Percentiles rank a stretch among this genome's conserved stretches.
These are phyloP conservation scores for Pelodiscus sinensis DNA, from an alignment of 2,113 vertebrate species.

Conservation along the genomic window DNA sequence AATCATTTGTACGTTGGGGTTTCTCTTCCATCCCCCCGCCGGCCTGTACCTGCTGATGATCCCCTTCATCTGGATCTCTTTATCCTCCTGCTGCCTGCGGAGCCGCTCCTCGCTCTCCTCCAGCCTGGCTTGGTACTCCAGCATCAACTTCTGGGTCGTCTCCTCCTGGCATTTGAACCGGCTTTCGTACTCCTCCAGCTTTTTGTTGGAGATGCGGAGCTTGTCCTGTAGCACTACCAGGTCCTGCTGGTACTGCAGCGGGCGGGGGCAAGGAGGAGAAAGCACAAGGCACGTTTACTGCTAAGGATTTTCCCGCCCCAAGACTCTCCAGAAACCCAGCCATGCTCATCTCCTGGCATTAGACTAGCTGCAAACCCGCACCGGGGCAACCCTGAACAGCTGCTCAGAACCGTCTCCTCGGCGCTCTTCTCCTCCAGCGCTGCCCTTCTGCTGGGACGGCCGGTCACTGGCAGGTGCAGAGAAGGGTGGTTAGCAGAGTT, in stretches of 20 bases:
- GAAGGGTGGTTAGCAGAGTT: constrained; percentile 62
- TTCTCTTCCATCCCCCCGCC: background rate
- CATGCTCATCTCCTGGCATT: background rate
- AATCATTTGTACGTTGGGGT: background rate
- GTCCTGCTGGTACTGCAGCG: constrained; percentile 91
- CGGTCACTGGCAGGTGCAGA: constrained; percentile 60
- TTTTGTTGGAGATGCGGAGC: constrained; percentile 92
- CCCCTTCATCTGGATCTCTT: constrained; percentile 99
- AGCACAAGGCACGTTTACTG: constrained; percentile 1
- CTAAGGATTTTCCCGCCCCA: background rate
- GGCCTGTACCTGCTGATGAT: constrained; percentile 94
- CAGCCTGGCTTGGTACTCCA: constrained; percentile 96
- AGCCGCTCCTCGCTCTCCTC: constrained; percentile 96
- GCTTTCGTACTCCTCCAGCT: constrained; percentile 95
- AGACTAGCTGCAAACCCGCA: constrained; percentile 50
- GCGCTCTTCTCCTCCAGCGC: background rate
- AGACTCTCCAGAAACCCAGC: background rate
- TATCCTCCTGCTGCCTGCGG: constrained; percentile 96
- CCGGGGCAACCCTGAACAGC: constrained; percentile 14
- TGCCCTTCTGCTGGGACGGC: constrained; percentile 6
- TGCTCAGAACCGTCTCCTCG: constrained; percentile 41
- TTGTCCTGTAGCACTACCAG: constrained; percentile 94
- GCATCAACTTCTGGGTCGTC: constrained; percentile 93
- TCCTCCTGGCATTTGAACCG: constrained; percentile 97
- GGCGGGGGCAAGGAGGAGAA: constrained; percentile 57